Evolutionary conservation across 2,797 vertebrate species (phyloP), one percentile per base, ranked within the genome.

Genomic region (Periparus ater): DNA sequence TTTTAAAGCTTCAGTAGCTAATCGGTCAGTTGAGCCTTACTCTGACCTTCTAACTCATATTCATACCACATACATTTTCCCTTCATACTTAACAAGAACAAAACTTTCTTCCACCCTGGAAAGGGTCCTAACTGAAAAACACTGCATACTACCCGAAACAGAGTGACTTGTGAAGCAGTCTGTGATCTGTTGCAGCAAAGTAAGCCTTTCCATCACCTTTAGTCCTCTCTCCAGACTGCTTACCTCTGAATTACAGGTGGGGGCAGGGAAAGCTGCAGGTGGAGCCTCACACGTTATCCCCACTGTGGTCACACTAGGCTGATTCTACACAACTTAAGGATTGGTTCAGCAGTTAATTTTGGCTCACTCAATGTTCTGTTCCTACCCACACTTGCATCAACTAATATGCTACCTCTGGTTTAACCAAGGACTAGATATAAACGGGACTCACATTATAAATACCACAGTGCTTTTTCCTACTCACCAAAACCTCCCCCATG

Each of bases 291-390:
- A 51, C 17, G 2, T 47, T 67, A 94, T 20, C 30, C 25, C 13
- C 60, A 58, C 27, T 65, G 68, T n/a, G 40, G 40, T 62, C 62
- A 81, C 38, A 50, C 5, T 7, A 50, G 25, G n/a, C 47, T 60
- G 45, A 67, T 79, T 53, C 48, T 42, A 63, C 9, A 73, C 53
- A 80, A 72, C 30, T 55, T 54, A 47, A 26, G 13, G 13, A 68
- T 7, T 40, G 34, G 54, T 81, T 81, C 92, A 81, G 77, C 76
- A 84, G 58, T 22, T 89, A 53, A 63, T 91, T 96, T 77, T 88
- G 88, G 34, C 66, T 68, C 54, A 36, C 54, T 88, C 45, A 13
- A 27, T 36, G 42, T 87, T 94, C 79, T 93, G 54, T 21, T 93
- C 57, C 57, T n/a, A 72, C 21, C 17, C 55, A 29, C 20, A 78